phyloP scores from a whole-genome alignment of 2,113 vertebrate genomes.

The Mormyrus iriodes region DNA sequence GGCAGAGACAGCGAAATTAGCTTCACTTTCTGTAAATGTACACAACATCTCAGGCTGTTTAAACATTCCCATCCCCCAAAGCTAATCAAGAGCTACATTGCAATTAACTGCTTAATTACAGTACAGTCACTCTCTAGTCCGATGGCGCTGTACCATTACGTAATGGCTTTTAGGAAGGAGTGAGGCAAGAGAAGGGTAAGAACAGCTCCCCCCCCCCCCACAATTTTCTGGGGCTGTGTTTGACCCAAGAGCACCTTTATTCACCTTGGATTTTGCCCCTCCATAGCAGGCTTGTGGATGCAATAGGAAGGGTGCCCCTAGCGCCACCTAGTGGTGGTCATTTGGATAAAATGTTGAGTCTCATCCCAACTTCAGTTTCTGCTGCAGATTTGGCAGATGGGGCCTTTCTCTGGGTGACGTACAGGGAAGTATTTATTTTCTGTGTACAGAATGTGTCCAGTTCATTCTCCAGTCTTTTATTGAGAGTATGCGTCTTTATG shows the following conservation, averaged over 20 bases:
- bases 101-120: conserved; percentile 99
- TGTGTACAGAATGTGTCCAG: conserved; percentile 39
- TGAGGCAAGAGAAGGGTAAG: conserved; percentile 47
- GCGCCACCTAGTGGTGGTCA: neutral
- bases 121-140: conserved; percentile 83
- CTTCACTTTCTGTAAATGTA: conserved; percentile 99
- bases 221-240: conserved; percentile 35
- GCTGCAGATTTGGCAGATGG: neutral
- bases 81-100: conserved; percentile 98
- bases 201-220: conserved; percentile 53
- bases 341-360: neutral
- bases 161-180: conserved; percentile 74
- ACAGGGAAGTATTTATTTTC: conserved; percentile 37
- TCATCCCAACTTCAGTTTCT: neutral
- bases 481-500: conserved; percentile 34
- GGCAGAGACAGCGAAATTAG: conserved; percentile 99
- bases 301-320: neutral
- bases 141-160: conserved; percentile 72
- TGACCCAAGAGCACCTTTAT: neutral
- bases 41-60: conserved; percentile 96
- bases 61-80: conserved; percentile 98
- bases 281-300: neutral
- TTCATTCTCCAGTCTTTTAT: conserved; percentile 61
- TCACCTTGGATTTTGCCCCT: neutral
- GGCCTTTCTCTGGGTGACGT: neutral